These are phyloP conservation scores for Ardeotis arabs DNA, from an alignment of 2,113 vertebrate species.

Conservation along the genomic window DNA sequence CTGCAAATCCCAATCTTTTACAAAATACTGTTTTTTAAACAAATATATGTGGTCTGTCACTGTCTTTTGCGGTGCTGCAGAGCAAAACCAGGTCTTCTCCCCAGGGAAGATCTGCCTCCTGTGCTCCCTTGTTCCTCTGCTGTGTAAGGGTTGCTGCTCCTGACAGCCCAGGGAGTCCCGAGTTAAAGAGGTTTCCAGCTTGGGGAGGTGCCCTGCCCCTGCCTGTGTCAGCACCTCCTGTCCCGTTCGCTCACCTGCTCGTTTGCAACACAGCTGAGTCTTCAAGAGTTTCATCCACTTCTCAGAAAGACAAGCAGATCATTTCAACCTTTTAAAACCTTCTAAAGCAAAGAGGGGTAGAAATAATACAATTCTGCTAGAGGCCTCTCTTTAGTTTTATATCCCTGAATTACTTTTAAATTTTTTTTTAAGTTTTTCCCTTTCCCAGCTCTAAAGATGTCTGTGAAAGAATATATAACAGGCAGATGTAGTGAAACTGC, in stretches of 20 bases:
- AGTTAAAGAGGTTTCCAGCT: neutral
- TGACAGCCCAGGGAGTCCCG: neutral
- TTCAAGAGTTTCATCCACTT: neutral
- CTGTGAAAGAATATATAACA: accelerated
- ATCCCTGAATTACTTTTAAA: neutral
- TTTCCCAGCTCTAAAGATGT: neutral
- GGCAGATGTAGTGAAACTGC: neutral
- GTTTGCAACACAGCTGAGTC: accelerated
- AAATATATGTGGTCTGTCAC: neutral
- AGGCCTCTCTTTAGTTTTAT: neutral
- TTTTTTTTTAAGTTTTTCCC: neutral
- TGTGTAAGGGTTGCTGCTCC: neutral
- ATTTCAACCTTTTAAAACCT: neutral
- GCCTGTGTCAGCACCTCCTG: neutral
- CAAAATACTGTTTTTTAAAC: neutral
- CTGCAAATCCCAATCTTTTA: conserved; percentile 19
- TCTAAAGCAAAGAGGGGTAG: neutral
- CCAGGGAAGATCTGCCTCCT: neutral
- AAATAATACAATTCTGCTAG: neutral
- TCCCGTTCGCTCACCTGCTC: neutral
- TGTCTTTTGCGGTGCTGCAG: neutral
- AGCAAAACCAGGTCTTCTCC: neutral
- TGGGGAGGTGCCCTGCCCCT: neutral
- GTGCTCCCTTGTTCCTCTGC: neutral
- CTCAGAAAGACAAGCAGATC: neutral